These are phyloP conservation scores for Boulengeromyrus knoepffleri DNA, from an alignment of 2,113 vertebrate genomes.

Conservation along the genomic window DNA sequence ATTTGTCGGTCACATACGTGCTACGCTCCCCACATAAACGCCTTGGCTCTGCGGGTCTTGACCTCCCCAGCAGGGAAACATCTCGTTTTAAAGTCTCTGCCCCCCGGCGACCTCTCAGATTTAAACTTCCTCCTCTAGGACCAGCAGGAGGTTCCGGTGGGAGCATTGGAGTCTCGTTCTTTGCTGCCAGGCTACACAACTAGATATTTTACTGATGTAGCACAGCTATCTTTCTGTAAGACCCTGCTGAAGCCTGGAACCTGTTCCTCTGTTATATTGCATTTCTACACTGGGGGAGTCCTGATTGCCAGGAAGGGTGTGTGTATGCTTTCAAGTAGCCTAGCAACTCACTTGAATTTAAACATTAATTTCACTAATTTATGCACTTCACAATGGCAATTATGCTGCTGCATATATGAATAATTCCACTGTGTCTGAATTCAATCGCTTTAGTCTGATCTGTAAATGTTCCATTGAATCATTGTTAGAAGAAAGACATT, in stretches of 20 bases:
- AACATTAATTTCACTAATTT: constrained; percentile 18
- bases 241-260: not conserved
- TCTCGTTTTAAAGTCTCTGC: not conserved
- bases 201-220: not conserved
- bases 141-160: not conserved
- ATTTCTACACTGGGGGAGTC: not conserved
- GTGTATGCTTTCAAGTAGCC: not conserved
- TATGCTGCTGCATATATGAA: not conserved
- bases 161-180: not conserved
- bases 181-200: not conserved
- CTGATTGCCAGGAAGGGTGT: not conserved
- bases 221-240: not conserved
- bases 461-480: not conserved
- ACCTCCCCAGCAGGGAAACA: not conserved
- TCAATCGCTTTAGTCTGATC: not conserved
- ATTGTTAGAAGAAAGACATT: not conserved
- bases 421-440: constrained; percentile 17
- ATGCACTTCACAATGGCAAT: not conserved
- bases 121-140: not conserved
- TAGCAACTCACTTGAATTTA: constrained; percentile 6
- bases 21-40: not conserved
- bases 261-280: not conserved
- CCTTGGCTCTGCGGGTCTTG: not conserved
- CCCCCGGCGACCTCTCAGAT: not conserved
- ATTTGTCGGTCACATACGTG: not conserved